phyloP scores from a whole-genome alignment of 2,888 invertebrate species.

The Caradrina kadenii region DNA sequence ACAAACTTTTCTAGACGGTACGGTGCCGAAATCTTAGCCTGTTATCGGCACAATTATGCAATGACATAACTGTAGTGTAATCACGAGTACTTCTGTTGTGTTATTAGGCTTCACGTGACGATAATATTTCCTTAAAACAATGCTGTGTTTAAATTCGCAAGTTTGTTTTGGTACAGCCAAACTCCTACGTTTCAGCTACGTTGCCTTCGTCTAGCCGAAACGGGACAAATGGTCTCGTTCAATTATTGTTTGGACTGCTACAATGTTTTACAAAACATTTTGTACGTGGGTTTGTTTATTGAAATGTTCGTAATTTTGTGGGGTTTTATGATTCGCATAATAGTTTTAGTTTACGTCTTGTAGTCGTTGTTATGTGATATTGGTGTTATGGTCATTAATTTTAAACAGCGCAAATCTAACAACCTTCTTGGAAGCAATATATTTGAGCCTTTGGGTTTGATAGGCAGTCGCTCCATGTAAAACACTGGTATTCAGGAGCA shows the following conservation, averaged over 20 bases:
- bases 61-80: constrained; percentile 55
- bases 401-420: background rate
- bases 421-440: no score
- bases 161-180: constrained; percentile 65
- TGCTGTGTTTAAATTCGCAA: constrained; percentile 63
- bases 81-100: constrained; percentile 44
- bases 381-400: background rate
- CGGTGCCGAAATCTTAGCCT: constrained; percentile 44
- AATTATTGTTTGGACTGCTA: constrained; percentile 42
- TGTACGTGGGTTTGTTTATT: constrained; percentile 22
- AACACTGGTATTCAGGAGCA: no score
- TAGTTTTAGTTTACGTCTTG: background rate
- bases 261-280: constrained; percentile 43
- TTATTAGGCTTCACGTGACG: constrained; percentile 69
- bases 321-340: constrained; percentile 13
- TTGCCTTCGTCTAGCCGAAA: constrained; percentile 63
- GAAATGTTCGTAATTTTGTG: constrained; percentile 20
- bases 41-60: constrained; percentile 58
- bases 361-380: background rate
- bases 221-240: constrained; percentile 56
- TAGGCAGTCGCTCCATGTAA: no score
- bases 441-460: no score
- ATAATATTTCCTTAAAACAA: constrained; percentile 71
- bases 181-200: constrained; percentile 46
- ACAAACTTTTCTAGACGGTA: constrained; percentile 32